These are phyloP conservation scores for Venustoraphidia nigricollis DNA, from an alignment of 2,888 invertebrate genomes.

Conservation along the genomic window DNA sequence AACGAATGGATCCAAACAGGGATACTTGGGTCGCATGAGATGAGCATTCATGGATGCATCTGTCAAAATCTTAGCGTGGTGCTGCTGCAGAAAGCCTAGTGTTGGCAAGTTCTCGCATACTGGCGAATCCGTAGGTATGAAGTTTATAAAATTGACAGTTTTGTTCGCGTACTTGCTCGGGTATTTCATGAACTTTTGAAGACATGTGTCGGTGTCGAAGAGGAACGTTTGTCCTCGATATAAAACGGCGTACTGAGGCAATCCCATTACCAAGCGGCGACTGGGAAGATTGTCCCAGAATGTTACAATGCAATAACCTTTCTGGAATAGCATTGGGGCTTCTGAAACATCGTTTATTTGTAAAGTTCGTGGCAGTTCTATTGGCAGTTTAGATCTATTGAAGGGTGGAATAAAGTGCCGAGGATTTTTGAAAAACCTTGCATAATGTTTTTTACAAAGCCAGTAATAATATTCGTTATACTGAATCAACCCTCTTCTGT, in stretches of 20 bases:
- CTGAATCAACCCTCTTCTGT: slow-evolving; percentile 39
- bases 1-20: slow-evolving; percentile 32
- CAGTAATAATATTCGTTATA: slow-evolving; percentile 40
- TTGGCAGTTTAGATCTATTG: slow-evolving; percentile 26
- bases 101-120: slow-evolving; percentile 35
- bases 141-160: slow-evolving; percentile 24
- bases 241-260: slow-evolving; percentile 27
- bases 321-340: slow-evolving; percentile 25
- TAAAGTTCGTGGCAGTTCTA: slow-evolving; percentile 28
- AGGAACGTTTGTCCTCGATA: slow-evolving; percentile 37
- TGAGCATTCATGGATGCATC: slow-evolving; percentile 36
- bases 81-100: slow-evolving; percentile 45
- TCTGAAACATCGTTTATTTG: slow-evolving; percentile 7
- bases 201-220: slow-evolving; percentile 36
- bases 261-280: slow-evolving; percentile 31
- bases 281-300: slow-evolving; percentile 37
- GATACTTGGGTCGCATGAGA: slow-evolving; percentile 40
- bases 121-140: slow-evolving; percentile 24
- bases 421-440: slow-evolving; percentile 31
- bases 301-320: slow-evolving; percentile 44
- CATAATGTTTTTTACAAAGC: slow-evolving; percentile 39
- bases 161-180: slow-evolving; percentile 34
- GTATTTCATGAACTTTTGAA: slow-evolving; percentile 33
- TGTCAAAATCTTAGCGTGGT: slow-evolving; percentile 34
- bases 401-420: slow-evolving; percentile 26